Conservation (phyloP, 1,140 invertebrate genomes). For the Pseudomyrmex sp. region DNA sequence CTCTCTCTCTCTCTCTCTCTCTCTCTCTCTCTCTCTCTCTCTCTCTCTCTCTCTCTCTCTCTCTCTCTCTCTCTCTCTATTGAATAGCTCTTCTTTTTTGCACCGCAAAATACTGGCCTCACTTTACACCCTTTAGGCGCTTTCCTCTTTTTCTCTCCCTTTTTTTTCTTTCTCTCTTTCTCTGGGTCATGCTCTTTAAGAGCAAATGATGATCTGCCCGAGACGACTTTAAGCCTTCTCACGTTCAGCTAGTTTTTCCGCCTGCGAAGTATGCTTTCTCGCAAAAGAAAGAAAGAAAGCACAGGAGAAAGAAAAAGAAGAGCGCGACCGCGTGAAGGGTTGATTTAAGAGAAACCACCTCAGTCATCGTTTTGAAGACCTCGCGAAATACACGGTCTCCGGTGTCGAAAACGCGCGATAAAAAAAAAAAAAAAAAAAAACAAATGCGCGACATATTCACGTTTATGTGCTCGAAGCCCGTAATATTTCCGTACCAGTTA, state of each 20-base stretch:
- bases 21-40: no score
- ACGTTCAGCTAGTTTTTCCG: conserved; percentile 48
- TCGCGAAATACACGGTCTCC: not conserved
- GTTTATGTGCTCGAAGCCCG: conserved; percentile 13
- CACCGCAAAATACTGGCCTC: not conserved
- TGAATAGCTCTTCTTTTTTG: not conserved
- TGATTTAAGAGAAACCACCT: conserved; percentile 13
- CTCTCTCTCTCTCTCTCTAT: no score
- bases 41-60: no score
- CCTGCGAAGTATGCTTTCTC: conserved; percentile 15
- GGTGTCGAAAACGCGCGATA: not conserved
- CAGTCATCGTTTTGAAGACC: not conserved
- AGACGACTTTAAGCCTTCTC: conserved; percentile 40
- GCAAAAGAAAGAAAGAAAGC: not conserved
- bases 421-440: not conserved
- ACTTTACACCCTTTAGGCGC: conserved; percentile 3
- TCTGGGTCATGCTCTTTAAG: conserved; percentile 49
- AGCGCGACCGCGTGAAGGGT: not conserved
- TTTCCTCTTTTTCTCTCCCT: not conserved
- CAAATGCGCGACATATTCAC: not conserved
- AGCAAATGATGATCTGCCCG: conserved; percentile 47
- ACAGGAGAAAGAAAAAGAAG: not conserved
- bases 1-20: no score
- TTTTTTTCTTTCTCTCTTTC: not conserved
- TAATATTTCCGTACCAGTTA: conserved; percentile 45